Percentiles rank a stretch among this genome's conserved stretches.
These are phyloP conservation scores for Drosophila multiciliata DNA, from an alignment of 2,888 invertebrate genomes.

Conservation along the genomic window DNA sequence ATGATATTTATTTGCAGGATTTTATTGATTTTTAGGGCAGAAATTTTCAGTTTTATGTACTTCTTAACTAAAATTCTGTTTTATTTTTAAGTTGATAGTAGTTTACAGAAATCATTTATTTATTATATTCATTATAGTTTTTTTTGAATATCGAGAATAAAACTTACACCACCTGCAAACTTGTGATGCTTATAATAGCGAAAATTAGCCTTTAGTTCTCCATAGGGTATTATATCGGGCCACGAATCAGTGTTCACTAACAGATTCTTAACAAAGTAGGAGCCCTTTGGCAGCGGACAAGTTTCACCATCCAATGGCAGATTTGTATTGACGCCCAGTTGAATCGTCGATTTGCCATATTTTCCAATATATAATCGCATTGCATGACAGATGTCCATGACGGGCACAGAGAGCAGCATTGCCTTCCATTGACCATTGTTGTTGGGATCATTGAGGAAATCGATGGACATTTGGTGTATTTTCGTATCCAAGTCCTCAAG, in stretches of 20 bases:
- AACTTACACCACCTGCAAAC: slow-evolving; percentile 7
- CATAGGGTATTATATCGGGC: slow-evolving; percentile 34
- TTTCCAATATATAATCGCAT: slow-evolving; percentile 12
- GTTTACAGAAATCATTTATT: neutral
- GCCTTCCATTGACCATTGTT: slow-evolving; percentile 26
- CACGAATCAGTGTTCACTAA: slow-evolving; percentile 31
- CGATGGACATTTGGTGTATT: slow-evolving; percentile 26
- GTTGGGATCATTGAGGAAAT: slow-evolving; percentile 30
- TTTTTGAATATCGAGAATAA: neutral
- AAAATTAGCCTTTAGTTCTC: slow-evolving; percentile 14
- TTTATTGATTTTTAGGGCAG: neutral
- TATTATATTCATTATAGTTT: neutral
- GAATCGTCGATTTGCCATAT: slow-evolving; percentile 31
- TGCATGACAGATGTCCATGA: slow-evolving; percentile 22
- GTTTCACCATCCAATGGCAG: slow-evolving; percentile 26
- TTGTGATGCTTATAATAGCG: slow-evolving; percentile 24
- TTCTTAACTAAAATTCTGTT: neutral
- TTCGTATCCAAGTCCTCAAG: slow-evolving; percentile 26
- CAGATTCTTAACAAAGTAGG: slow-evolving; percentile 14
- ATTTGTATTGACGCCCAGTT: slow-evolving; percentile 20
- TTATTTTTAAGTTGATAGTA: neutral
- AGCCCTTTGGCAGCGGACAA: slow-evolving; percentile 29
- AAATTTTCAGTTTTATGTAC: neutral
- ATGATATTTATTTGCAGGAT: neutral
- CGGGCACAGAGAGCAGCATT: slow-evolving; percentile 27